Base-by-base conservation (phyloP, 2,888 invertebrate species). In the Lathronympha strigana region DNA sequence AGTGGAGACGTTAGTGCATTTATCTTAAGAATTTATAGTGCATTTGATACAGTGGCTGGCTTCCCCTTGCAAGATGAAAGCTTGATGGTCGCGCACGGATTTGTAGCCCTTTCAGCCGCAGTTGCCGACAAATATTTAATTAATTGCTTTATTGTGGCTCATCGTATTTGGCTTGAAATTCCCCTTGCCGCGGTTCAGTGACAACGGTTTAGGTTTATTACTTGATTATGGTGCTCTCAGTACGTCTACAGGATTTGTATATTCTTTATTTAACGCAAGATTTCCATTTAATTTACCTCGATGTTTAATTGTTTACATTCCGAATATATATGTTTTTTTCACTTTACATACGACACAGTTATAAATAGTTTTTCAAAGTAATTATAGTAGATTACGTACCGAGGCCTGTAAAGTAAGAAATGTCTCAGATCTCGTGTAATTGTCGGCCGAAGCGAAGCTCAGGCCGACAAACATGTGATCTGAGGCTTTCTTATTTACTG, bases 51-150 rank as follows among this genome's bases (percentile, higher is more conserved):
- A 28, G 66, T 54, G 54, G 64, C 60, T n/a, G 47, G 51, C 45
- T 60, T 54, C 54, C 54, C 17, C 47, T 21, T 31, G 47, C 28
- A 47, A 49, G 60, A 47, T 61, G 53, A 66, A 66, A 66, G 61
- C 60, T 47, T 45, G 63, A 51, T 51, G 60, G 53, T 60, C 33
- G 63, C 36, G 0, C 51, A 43, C 25, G 64, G 60, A 66, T 68
- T 68, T 63, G 68, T 66, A 64, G 60, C 55, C 49, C 67, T 57
- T 38, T 66, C 38, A 47, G 33, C 40, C 49, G 49, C 58, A 60
- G 63, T 50, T 61, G 55, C 69, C 67, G 71, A 72, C 71, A 72
- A 72, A 73, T 72, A 71, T 73, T 72, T 73, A 73, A 73, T 73
- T 73, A 73, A 73, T 71, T 71, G 73, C 70, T 71, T 69, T 72